Evolutionary conservation across 2,113 vertebrate genomes (phyloP), one percentile per base, ranked within the genome.

Genomic region (Saccopteryx bilineata): DNA sequence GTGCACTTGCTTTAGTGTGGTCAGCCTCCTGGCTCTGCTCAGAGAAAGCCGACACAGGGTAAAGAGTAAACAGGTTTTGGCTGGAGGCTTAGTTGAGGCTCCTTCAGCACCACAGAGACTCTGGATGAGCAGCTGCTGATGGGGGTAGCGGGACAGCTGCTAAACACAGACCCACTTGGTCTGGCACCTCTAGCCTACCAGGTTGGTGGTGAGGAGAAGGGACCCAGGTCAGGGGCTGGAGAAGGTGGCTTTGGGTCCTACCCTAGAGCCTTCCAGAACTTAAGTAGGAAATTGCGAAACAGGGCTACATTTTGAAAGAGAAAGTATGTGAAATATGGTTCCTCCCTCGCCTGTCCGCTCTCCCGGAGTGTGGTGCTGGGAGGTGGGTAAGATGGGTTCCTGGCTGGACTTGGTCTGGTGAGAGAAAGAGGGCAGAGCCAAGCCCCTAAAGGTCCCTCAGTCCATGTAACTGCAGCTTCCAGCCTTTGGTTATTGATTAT

Each of bases 281-380:
- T 97, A 96, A 97, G 97, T 94, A 97, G 97, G 97, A 98, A 97
- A 92, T 98, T 98, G 97, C 94, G 87, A 97, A 97, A 98, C 87
- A 84, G n/a, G 54, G 58, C 76, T 96, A 91, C 91, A 91, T 96
- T 98, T 97, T 97, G 94, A 97, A 97, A 98, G 97, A 98, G 97
- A 98, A 98, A 98, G 93, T 97, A 98, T 98, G 96, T 97, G 93
- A 97, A 96, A 97, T 96, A 97, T 98, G 96, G 97, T 97, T 97
- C 97, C 97, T 98, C 97, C 97, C 96, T 97, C 33, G 75, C 89
- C 83, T 46, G 75, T 90, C 93, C 14, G 12, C 94, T 89, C 95
- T 96, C 96, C 96, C 39, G 19, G 96, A 96, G 93, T 95, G 95
- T 95, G 89, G 95, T 97, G 97, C 72, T 18, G 87, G 91, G 93